Evolutionary conservation across 1,140 invertebrate species (phyloP), one percentile per base, ranked within the genome.

Genomic region (Nymphalis io): DNA sequence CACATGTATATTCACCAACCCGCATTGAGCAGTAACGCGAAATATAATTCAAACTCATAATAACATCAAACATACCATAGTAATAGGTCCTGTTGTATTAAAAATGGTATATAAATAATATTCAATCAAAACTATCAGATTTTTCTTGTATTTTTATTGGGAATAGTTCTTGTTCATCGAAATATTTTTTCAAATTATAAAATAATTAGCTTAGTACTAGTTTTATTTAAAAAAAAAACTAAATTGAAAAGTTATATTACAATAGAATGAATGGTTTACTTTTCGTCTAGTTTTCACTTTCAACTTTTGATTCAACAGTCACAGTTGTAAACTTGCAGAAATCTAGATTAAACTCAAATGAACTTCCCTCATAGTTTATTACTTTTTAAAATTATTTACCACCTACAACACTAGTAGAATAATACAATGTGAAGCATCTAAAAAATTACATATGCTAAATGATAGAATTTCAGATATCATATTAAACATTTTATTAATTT

Each of bases 221-320:
- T 21, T 51, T 16, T 12, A 51, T n/a, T n/a, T 20, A 51, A 2
- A 48, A n/a, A 11, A 18, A 51, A 55, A 70, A 64, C 61, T 60
- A 40, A 61, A 64, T 70, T 21, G 63, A 51, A 42, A 71, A 72
- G 59, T 67, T 72, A 48, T 62, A 72, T 72, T 65, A 72, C 63
- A 72, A 67, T 62, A 59, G 51, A 72, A 67, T 72, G 70, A 68
- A 61, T 59, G 38, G 62, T 64, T 64, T 57, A 67, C 64, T 67
- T 71, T 66, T 39, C 39, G 69, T 40, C 63, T 23, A 39, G 69
- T 42, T 66, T 65, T 63, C 65, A 71, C 69, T 71, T 66, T 61
- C 65, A 71, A 71, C 69, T 71, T 71, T 71, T 71, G 69, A 62
- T 71, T 64, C 63, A 71, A 71, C 68, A 62, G 58, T 63, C 66